Base-by-base conservation (phyloP, 2,888 invertebrate species). In the Vannuccia rotundouncinata region DNA sequence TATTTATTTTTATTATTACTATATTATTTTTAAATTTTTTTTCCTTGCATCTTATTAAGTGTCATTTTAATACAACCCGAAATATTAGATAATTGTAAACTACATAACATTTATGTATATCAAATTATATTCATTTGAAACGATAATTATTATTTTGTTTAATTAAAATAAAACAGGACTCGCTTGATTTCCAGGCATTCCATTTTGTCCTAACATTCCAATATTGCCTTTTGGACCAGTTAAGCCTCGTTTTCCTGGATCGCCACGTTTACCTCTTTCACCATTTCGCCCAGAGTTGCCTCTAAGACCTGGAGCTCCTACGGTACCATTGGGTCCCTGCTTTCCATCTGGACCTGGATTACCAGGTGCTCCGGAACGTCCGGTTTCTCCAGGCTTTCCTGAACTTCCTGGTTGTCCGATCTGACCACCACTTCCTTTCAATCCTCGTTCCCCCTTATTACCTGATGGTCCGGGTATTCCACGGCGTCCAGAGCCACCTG, bases 281-380 rank as follows among this genome's bases (percentile, higher is more conserved):
- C 74, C 79, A 10, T 5, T n/a, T 13, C 2, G 74, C 13, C 74
- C 79, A 25, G 59, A 25, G 27, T 77, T 29, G n/a, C 79, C 79
- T 22, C 22, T 59, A 17, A 77, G n/a, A 25, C 74, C 79, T 29
- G 29, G 27, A 5, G 74, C 2, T 0, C 83, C 83, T 17, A 60
- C 25, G 1, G 77, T 27, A 31, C 82, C 82, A 1, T 22, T 45
- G 25, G 17, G 30, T 1, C 81, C 81, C 1, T 74, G 66, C 25
- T 29, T 5, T 1, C 81, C 81, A 10, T 81, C 77, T 31, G 22
- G 10, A 1, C 79, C 79, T 77, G n/a, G 25, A 1, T 28, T 74
- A 27, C 79, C 79, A 5, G 59, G 79, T 77, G 76, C 29, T 2
- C 79, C 79, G 10, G 22, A 10, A 10, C 2, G 2, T 25, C 79